phyloP scores from a whole-genome alignment of 1,140 invertebrate genomes.

The Bilobella aurantiaca region DNA sequence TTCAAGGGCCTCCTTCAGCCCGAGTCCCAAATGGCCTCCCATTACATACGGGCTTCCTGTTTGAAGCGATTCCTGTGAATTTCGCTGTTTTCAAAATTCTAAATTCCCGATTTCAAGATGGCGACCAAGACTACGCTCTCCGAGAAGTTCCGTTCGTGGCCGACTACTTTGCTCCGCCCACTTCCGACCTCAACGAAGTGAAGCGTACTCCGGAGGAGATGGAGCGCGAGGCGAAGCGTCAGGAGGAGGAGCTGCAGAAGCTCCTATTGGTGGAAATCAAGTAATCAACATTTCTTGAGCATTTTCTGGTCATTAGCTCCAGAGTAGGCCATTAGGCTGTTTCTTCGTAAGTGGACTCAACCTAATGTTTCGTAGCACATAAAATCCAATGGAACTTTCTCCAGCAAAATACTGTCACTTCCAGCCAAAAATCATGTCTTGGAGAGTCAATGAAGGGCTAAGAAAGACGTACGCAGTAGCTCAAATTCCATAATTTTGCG shows the following conservation, averaged over 20 bases:
- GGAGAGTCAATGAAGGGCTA: too few relatives aligned
- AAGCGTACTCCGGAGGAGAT: constrained; percentile 65
- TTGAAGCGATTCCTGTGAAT: neutral
- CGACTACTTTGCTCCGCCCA: constrained; percentile 56
- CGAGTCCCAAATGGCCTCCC: too few relatives aligned
- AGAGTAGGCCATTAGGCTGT: too few relatives aligned
- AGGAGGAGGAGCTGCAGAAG: constrained; percentile 62
- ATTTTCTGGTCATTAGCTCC: neutral
- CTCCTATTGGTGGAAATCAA: constrained; percentile 57
- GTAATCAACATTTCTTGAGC: constrained; percentile 42
- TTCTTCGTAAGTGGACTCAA: too few relatives aligned
- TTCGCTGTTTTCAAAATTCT: neutral
- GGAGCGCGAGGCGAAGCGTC: constrained; percentile 61
- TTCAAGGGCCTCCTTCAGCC: too few relatives aligned
- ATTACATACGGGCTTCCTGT: too few relatives aligned
- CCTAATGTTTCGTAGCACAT: too few relatives aligned
- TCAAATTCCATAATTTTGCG: too few relatives aligned
- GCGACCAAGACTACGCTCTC: neutral
- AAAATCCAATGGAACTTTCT: too few relatives aligned
- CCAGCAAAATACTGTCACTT: too few relatives aligned
- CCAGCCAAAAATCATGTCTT: too few relatives aligned
- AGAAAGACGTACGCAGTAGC: too few relatives aligned
- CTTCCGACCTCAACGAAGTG: constrained; percentile 49
- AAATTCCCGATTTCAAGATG: neutral
- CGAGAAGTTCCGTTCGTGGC: constrained; percentile 55